These are phyloP conservation scores for Acronicta aceris DNA, from an alignment of 2,888 invertebrate genomes.

Conservation along the genomic window DNA sequence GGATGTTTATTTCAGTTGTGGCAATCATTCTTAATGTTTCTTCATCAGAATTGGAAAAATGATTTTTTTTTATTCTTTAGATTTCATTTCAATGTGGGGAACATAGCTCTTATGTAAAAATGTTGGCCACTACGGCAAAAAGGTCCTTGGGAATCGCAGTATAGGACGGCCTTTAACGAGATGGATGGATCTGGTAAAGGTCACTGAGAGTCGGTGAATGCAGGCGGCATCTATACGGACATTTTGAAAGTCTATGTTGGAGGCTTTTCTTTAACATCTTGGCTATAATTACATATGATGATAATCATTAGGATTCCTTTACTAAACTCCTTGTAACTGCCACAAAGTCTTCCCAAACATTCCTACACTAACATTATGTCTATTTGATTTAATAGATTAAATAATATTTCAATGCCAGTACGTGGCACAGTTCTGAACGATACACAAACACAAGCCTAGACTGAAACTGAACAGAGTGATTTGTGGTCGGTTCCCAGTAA, in stretches of 20 bases:
- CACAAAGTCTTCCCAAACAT: conserved; percentile 2
- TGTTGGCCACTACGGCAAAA: too few relatives aligned
- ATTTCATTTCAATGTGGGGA: too few relatives aligned
- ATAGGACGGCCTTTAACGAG: too few relatives aligned
- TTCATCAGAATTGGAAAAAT: conserved; percentile 17
- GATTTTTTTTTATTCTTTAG: neutral
- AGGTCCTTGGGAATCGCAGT: too few relatives aligned
- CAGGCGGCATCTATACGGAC: too few relatives aligned
- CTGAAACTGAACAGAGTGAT: conserved; percentile 36
- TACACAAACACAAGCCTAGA: conserved; percentile 37
- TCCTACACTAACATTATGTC: conserved; percentile 13
- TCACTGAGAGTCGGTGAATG: too few relatives aligned
- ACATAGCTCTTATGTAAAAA: too few relatives aligned
- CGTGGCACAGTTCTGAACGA: conserved; percentile 35
- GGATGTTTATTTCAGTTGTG: conserved; percentile 43
- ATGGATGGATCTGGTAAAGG: too few relatives aligned
- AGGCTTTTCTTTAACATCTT: too few relatives aligned
- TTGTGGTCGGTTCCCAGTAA: conserved; percentile 51
- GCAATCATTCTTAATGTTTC: conserved; percentile 34
- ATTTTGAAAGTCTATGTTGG: too few relatives aligned
- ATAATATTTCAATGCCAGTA: conserved; percentile 44
- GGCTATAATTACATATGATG: too few relatives aligned
- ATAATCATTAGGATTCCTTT: neutral
- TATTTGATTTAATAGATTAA: conserved; percentile 40
- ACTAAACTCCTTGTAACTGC: neutral